Percentiles rank a stretch among this genome's conserved stretches.
Evolutionary conservation across 1,140 invertebrate species (phyloP).

Genomic region (Akabosia matsudoensis): DNA sequence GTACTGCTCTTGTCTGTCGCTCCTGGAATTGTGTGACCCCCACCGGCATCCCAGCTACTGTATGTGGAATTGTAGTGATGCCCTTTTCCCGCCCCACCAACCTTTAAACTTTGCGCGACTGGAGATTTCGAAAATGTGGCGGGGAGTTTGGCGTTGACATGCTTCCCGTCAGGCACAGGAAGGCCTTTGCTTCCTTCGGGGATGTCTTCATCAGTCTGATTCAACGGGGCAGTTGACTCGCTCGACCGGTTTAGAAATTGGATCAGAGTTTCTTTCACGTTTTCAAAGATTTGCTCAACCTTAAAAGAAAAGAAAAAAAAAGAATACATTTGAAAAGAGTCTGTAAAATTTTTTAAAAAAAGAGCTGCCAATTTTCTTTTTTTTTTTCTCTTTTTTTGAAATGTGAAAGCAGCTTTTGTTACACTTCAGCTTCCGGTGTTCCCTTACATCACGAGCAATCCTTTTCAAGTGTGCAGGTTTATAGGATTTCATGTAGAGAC

Average conservation of each 20-base stretch:
- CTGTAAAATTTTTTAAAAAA: not conserved
- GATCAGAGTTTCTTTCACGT: conserved; percentile 61
- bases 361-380: not conserved
- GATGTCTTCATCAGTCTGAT: no score
- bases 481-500: conserved; percentile 40
- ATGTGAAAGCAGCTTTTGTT: not conserved
- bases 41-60: no score
- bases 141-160: no score
- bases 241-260: conserved; percentile 58
- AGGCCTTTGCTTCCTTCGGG: no score
- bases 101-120: no score
- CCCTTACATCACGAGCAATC: conserved; percentile 33
- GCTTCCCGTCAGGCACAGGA: no score
- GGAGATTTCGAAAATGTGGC: no score
- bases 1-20: no score
- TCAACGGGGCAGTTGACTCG: no score
- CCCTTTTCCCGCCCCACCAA: no score
- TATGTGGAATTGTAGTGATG: no score
- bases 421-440: not conserved
- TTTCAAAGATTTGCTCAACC: conserved; percentile 59
- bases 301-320: conserved; percentile 48
- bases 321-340: not conserved
- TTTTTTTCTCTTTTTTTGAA: not conserved
- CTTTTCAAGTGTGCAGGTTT: conserved; percentile 31
- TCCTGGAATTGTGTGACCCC: no score